Base-by-base conservation (phyloP, 2,113 vertebrate genomes). In the Poeciliopsis occidentalis region DNA sequence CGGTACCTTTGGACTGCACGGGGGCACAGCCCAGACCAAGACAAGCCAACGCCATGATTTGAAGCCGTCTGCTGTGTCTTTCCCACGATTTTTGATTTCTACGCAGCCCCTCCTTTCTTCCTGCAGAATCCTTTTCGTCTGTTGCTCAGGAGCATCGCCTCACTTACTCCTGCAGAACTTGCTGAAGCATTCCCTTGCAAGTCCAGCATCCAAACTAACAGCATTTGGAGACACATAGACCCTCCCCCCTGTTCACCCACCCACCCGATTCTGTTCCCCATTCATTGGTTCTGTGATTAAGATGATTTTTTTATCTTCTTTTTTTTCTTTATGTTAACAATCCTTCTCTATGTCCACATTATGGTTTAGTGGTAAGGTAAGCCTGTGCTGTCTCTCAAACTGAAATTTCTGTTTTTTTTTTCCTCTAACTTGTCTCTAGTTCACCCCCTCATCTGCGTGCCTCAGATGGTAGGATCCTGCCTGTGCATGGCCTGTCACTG, bases 31-130 rank as follows among this genome's bases (percentile, higher is more conserved):
- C 82, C 4, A 90, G 78, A 77, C 89, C 85, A 15, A 92, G 82
- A 81, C 89, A 92, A 82, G 88, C 88, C 87, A 93, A 75, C 81
- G 90, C 88, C 92, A 93, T 93, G 71, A 37, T 75, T 67, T 68
- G 72, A 79, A 72, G 63, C 68, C 71, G 63, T 75, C 69, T 19
- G 24, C 62, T 60, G 44, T 61, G 61, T 30, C 69, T 64, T 12
- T 54, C 32, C 51, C 51, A 57, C 51, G 8, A 24, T 27, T 62
- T 57, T 44, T 57, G 69, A 47, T 68, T 71, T 57, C 24, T 76
- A 51, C 76, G 24, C 73, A 3, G 3, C 75, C 67, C 64, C 71
- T 73, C n/a, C 67, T 60, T 76, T 68, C 64, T 61, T 71, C 69
- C 66, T 71, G 47, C 72, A 65, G 71, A 61, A 73, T 76, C 67